Evolutionary conservation across 2,888 invertebrate species (phyloP).

Genomic region (Drosophila nr. perissopoda): DNA sequence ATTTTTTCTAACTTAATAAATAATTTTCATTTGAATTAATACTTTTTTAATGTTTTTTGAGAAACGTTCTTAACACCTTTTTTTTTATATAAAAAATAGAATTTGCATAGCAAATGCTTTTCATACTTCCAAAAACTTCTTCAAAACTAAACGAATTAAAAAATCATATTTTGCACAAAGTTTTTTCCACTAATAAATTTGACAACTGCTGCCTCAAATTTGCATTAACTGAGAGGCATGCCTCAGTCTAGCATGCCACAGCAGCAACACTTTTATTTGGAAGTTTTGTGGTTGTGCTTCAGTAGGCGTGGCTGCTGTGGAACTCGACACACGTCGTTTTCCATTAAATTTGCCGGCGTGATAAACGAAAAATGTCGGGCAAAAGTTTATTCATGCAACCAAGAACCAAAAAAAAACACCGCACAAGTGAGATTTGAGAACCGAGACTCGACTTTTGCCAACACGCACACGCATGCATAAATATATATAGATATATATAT

Average conservation of each 20-base stretch:
- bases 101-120: neutral
- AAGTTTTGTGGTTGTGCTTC: constrained; percentile 5
- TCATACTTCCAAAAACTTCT: neutral
- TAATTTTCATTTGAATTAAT: neutral
- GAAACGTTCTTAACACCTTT: too few relatives aligned
- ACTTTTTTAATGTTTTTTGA: neutral
- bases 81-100: too few relatives aligned
- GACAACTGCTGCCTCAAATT: neutral
- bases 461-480: constrained; percentile 30
- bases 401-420: constrained; percentile 12
- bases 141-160: neutral
- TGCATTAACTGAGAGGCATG: constrained; percentile 13
- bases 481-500: constrained; percentile 10
- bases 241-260: neutral
- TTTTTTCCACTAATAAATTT: neutral
- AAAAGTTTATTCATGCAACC: constrained; percentile 47
- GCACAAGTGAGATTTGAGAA: constrained; percentile 59
- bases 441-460: constrained; percentile 23
- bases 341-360: constrained; percentile 74
- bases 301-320: constrained; percentile 40
- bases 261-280: constrained; percentile 11
- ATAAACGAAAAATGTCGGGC: constrained; percentile 75
- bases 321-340: constrained; percentile 67
- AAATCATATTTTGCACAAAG: neutral
- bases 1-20: neutral